Evolutionary conservation across 2,888 invertebrate species (phyloP), one percentile per base, ranked within the genome.

Genomic region (Agrotis ipsilon): DNA sequence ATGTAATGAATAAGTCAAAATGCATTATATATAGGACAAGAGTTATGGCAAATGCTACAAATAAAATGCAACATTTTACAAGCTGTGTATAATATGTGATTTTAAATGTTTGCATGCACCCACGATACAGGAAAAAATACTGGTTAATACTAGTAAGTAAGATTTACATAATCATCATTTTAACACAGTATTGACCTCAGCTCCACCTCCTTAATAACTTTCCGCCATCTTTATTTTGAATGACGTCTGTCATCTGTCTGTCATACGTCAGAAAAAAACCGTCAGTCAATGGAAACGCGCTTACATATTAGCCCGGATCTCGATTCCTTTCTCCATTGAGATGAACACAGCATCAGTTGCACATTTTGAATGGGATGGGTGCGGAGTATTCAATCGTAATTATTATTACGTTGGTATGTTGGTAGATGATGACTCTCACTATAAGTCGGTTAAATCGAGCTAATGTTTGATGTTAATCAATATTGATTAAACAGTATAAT

Each of bases 301-400:
- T 1, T 14, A 0, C 45, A 6, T 66, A 67, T 64, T 66, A 72
- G 59, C 58, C 62, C 63, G 67, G 74, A 70, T 72, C 76, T 79
- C 63, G 65, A 75, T 85, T 78, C 86, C 85, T 85, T 85, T 85
- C 85, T 86, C 86, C 75, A 66, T 65, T 72, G 64, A 73, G 85
- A 79, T 67, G 81, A 82, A 83, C 80, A 64, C 68, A 66, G 75
- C 82, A 80, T 84, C 83, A 72, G 75, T 78, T 79, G 73, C 67
- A 72, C 69, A 68, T 68, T 68, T 75, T 78, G 82, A 82, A 77
- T 75, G 80, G 70, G 59, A 65, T 77, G 81, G 84, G 86, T 78
- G 81, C 77, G 86, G 84, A 72, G 51, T 52, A 61, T 74, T 69
- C 60, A 68, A 68, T 70, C 54, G 49, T 63, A 72, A 81, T 81